Evolutionary conservation across 2,888 invertebrate species (phyloP), one percentile per base, ranked within the genome.

Genomic region (Melipona bicolor): DNA sequence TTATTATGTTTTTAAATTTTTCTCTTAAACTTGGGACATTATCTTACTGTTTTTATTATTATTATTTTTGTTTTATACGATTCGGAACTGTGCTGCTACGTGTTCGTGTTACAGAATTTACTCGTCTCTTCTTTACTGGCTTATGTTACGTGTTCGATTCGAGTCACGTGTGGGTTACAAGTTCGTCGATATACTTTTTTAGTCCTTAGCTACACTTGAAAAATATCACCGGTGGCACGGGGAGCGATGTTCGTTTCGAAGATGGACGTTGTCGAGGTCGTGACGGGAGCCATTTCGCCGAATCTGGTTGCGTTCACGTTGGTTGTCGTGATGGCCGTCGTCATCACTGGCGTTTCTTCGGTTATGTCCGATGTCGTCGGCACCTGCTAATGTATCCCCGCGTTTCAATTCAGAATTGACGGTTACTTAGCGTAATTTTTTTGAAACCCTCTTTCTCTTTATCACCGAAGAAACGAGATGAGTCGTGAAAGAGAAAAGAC

Each of bases 301-400:
- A 77, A 87, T 79, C 69, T 83, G 54, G 54, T 84, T 67, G 78
- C 68, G 67, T 79, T 88, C 80, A 85, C 83, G 68, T 87, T 91
- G 79, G 88, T 87, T 65, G 89, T 87, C 68, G 89, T 86, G 77
- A 86, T 86, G 62, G 87, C 86, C 69, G 88, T 87, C 50, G 88
- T 78, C 65, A 83, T 84, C 24, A 74, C 61, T 65, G 72, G 61
- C 19, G 89, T 87, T 52, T 87, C 88, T 36, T 90, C 88, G 49
- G 86, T 85, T n/a, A 88, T 81, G 43, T 90, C 91, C 36, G 94
- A 94, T 72, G 93, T 93, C 61, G 93, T 92, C 86, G 94, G 93
- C 81, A 93, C 89, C 91, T 94, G 92, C 92, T 93, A 79, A 19
- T 65, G 17, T 72, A 24, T 4, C 15, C 5, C 2, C 65, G 11